phyloP scores from a whole-genome alignment of 2,888 invertebrate species.

The Lasioglossum figueresi region DNA sequence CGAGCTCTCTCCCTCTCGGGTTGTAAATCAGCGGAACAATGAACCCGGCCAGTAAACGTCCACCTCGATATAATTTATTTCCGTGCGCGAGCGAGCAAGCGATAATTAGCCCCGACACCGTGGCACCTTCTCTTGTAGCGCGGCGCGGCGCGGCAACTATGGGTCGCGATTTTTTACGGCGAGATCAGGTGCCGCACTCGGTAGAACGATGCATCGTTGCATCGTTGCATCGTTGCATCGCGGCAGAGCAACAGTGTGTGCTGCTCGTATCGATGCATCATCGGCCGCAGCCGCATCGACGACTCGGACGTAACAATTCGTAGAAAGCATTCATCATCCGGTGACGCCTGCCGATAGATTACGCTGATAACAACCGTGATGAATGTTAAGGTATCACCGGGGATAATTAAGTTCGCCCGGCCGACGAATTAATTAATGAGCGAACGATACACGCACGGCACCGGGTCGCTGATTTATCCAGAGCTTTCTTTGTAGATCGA shows the following conservation, averaged over 20 bases:
- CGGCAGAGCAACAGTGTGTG: neutral
- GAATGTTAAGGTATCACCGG: constrained; percentile 17
- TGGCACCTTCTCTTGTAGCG: neutral
- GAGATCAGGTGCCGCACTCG: constrained; percentile 16
- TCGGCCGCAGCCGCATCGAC: constrained; percentile 5
- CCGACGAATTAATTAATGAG: constrained; percentile 39
- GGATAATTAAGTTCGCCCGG: constrained; percentile 27
- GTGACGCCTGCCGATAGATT: constrained; percentile 33
- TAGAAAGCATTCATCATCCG: constrained; percentile 40
- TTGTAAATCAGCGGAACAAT: constrained; percentile 69
- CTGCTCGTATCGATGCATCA: constrained; percentile 26
- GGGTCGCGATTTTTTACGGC: constrained; percentile 27
- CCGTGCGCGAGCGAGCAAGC: constrained; percentile 39
- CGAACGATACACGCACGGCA: constrained; percentile 19
- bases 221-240: neutral
- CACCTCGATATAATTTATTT: constrained; percentile 66
- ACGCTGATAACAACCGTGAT: constrained; percentile 21
- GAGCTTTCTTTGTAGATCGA: neutral
- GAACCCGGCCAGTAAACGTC: constrained; percentile 66
- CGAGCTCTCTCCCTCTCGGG: neutral
- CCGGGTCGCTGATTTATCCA: neutral
- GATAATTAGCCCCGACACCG: constrained; percentile 62
- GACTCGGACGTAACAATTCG: constrained; percentile 21
- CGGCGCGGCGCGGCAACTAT: neutral
- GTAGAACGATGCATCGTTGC: neutral